Evolutionary conservation across 1,140 invertebrate species (phyloP).

Genomic region (Metaphire vulgaris): DNA sequence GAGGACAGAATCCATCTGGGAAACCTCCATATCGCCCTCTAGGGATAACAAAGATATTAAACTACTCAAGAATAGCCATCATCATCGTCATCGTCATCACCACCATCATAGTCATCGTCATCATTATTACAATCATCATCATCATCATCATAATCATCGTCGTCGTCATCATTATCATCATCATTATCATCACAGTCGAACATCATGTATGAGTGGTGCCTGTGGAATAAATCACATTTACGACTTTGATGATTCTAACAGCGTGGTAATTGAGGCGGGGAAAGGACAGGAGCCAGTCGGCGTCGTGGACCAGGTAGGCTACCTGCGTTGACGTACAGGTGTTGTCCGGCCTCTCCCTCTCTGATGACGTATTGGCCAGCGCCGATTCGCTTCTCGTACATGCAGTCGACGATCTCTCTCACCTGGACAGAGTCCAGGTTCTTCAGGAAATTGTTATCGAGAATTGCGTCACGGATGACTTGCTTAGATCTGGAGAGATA

Average conservation of each 20-base stretch:
- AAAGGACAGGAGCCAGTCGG: too few species aligned
- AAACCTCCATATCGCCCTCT: conserved; percentile 4
- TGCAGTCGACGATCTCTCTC: conserved; percentile 96
- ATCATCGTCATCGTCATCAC: background rate
- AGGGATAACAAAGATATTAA: background rate
- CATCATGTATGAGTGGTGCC: too few species aligned
- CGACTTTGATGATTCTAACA: too few species aligned
- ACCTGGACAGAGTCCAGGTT: conserved; percentile 95
- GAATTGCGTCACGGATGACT: conserved; percentile 88
- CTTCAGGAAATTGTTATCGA: conserved; percentile 99
- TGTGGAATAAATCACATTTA: too few species aligned
- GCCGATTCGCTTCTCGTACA: conserved; percentile 94
- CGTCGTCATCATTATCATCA: conserved; percentile 15
- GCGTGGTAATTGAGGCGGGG: too few species aligned
- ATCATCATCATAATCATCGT: conserved; percentile 19
- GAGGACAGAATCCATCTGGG: background rate
- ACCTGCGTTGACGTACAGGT: conserved; percentile 99
- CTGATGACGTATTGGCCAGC: conserved; percentile 89
- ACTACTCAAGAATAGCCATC: background rate
- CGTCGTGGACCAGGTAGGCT: too few species aligned
- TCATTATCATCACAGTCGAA: conserved; percentile 22
- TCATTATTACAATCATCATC: conserved; percentile 14
- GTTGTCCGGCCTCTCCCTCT: conserved; percentile 94
- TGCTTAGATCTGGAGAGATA: conserved; percentile 73
- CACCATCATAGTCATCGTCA: conserved; percentile 7